Evolutionary conservation across 2,888 invertebrate species (phyloP), one percentile per base, ranked within the genome.

Genomic region (Magallana nippona): DNA sequence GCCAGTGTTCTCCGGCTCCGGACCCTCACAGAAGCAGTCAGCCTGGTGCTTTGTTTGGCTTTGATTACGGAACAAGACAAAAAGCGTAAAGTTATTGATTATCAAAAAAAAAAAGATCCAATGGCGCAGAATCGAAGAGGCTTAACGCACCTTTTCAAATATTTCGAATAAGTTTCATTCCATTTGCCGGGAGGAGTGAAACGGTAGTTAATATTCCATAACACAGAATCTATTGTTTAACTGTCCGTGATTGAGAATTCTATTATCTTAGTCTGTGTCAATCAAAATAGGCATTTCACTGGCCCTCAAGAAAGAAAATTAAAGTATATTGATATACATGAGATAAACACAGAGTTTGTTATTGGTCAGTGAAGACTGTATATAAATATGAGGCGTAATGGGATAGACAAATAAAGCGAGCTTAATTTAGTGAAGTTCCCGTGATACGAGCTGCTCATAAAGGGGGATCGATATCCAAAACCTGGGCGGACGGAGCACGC

Each of bases 231-330:
- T 27, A 27, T 27, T 71, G 22, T 22, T 71, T 71, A 27, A 71
- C 71, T 27, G 27, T 71, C 71, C 71, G 71, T 71, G 71, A 71
- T 71, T 71, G 27, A 71, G 71, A 71, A 71, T 71, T 71, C 71
- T 71, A 71, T 71, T 71, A 71, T 71, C 71, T 71, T 13, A 32
- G 71, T 22, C 3, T 22, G 27, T 15, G 71, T 71, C 71, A 71
- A 71, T 71, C 71, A 71, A 71, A 27, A 71, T 71, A 22, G 13
- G 15, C 27, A 71, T 71, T 71, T 71, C 71, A 71, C 71, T 22
- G 71, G 27, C 71, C 44, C 71, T 22, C 13, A 19, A 19, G 71
- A 22, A 71, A 71, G 22, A 22, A 27, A 71, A 71, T 71, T 71
- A 71, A 71, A 71, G 71, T 71, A 32, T 71, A 71, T 71, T 71